Conservation (phyloP, 2,113 vertebrate genomes). For the Tenrec ecaudatus region DNA sequence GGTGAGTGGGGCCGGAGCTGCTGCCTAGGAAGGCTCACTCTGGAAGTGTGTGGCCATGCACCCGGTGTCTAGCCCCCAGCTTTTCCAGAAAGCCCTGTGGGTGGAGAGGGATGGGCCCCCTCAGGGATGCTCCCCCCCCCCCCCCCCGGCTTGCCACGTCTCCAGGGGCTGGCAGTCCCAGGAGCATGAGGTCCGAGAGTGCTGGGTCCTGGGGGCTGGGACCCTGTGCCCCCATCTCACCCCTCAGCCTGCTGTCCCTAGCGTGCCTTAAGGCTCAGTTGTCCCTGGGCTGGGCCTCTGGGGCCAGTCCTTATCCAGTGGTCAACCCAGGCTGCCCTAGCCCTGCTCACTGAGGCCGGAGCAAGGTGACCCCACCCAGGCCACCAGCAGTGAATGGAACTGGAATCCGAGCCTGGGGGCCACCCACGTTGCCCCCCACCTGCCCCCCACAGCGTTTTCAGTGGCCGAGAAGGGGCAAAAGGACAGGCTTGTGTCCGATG, state of each 20-base stretch:
- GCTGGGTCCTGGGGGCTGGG: too few species aligned
- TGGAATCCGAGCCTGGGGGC: rapidly evolving
- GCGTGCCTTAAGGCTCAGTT: neutral
- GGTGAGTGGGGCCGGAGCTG: rapidly evolving
- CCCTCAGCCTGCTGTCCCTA: neutral
- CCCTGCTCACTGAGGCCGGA: neutral
- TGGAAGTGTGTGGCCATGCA: too few species aligned
- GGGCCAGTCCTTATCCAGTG: neutral
- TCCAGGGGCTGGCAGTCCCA: too few species aligned
- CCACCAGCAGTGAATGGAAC: rapidly evolving
- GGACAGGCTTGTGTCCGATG: conserved; percentile 52
- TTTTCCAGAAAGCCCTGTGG: too few species aligned
- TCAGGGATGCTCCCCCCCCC: too few species aligned
- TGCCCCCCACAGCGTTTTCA: neutral
- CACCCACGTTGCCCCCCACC: neutral
- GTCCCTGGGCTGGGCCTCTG: neutral
- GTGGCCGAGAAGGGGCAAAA: neutral
- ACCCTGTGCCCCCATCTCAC: too few species aligned
- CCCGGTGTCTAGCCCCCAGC: too few species aligned
- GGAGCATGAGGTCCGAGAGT: too few species aligned
- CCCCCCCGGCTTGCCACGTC: too few species aligned
- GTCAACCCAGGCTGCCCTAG: neutral
- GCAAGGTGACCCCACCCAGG: rapidly evolving
- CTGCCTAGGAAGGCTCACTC: rapidly evolving
- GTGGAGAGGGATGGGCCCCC: too few species aligned